Evolutionary conservation across 1,140 invertebrate genomes (phyloP), one percentile per base, ranked within the genome.

Genomic region (Bathynomus jamesi): DNA sequence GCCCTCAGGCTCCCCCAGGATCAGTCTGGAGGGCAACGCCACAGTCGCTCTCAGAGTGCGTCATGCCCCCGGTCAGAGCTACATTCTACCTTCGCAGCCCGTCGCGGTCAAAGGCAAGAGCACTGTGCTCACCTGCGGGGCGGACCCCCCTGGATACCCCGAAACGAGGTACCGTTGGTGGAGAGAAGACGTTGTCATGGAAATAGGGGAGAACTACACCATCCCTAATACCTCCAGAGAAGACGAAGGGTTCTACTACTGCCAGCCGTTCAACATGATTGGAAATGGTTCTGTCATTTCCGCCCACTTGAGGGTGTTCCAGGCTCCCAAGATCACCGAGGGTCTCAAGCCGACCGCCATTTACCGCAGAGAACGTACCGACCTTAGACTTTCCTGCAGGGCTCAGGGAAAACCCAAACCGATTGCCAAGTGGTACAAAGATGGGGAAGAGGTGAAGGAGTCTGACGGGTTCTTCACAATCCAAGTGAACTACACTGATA

Each of bases 321-420:
- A 95, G 79, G 89, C 91, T 0, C 93, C 94, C 0, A 88, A 89
- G 70, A 90, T 96, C 78, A 85, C 91, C 60, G 86, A 88, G 25
- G 91, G 93, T 79, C 83, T 95, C n/a, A 90, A 91, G 78, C 89
- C 91, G 4, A 88, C 92, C 74, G 87, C 91, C 77, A 92, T 90
- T 0, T 87, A 88, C 72, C 87, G 89, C 73, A 89, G 91, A n/a
- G 90, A 90, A 10, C 92, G 94, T 74, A 86, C 86, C 0, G 89
- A 91, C 70, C 93, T 92, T 79, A 87, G 88, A 24, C 87, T 94
- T 0, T 88, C 89, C 0, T 96, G 94, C 79, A 88, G 89, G 70
- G 93, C 92, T 29, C 87, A 90, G 78, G 93, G 92, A 0, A 96
- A 95, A 81, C 94, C 94, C 0, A 86, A 89, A 46, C 93, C 94